Evolutionary conservation across 2,888 invertebrate species (phyloP).

Genomic region (Nephrotoma flavescens): DNA sequence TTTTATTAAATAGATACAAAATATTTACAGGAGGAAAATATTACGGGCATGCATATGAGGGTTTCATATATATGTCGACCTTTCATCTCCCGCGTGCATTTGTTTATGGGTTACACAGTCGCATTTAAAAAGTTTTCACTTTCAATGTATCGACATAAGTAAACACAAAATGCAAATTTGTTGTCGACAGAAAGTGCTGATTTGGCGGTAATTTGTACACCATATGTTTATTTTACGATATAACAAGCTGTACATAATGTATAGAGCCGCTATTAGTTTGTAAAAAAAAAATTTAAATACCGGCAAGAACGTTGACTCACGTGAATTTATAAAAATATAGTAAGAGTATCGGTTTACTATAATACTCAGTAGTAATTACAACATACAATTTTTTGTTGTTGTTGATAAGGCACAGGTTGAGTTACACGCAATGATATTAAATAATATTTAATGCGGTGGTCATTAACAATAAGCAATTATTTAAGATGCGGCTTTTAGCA

Average conservation of each 20-base stretch:
- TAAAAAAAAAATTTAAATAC: neutral
- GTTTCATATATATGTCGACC: neutral
- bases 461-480: too few species aligned
- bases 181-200: neutral
- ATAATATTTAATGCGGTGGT: too few species aligned
- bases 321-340: neutral
- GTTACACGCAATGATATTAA: neutral
- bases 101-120: neutral
- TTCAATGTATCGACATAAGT: neutral
- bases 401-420: neutral
- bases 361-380: neutral
- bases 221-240: neutral
- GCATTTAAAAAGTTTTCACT: neutral
- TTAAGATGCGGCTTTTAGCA: too few species aligned
- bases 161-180: neutral
- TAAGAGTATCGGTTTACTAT: neutral
- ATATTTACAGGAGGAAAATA: too few species aligned
- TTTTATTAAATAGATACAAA: neutral
- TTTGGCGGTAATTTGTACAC: neutral
- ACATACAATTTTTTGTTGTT: neutral
- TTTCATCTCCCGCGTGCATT: too few species aligned
- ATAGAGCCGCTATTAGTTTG: neutral
- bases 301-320: neutral
- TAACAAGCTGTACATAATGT: neutral
- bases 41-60: too few species aligned